These are phyloP conservation scores for Neocrepidodera transversa DNA, from an alignment of 2,888 invertebrate genomes.

Conservation along the genomic window DNA sequence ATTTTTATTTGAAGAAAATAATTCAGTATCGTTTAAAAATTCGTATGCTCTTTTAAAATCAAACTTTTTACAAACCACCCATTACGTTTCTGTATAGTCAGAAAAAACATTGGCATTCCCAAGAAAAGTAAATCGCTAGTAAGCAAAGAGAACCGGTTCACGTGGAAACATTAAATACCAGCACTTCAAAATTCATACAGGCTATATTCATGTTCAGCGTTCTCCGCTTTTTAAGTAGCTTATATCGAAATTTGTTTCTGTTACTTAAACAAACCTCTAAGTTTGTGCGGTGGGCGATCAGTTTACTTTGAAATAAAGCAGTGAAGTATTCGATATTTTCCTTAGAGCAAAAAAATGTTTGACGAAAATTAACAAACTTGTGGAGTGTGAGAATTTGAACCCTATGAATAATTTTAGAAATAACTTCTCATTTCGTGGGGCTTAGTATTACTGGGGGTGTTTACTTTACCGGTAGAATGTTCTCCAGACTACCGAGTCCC, in stretches of 20 bases:
- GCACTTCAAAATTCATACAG: slow-evolving; percentile 14
- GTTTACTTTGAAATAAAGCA: background rate
- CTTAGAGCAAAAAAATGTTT: no score
- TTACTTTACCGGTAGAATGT: no score
- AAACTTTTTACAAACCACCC: no score
- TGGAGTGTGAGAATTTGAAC: no score
- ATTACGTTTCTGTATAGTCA: no score
- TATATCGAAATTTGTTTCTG: slow-evolving; percentile 19
- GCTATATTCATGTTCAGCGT: slow-evolving; percentile 14
- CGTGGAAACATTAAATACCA: slow-evolving; percentile 15
- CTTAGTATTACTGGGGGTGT: no score
- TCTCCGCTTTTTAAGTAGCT: slow-evolving; percentile 23
- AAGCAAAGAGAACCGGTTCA: slow-evolving; percentile 1
- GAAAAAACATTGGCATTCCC: no score
- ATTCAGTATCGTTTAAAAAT: background rate
- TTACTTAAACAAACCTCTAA: slow-evolving; percentile 25
- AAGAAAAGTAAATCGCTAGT: no score
- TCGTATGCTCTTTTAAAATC: background rate
- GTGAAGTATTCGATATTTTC: background rate
- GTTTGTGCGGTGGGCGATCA: slow-evolving; percentile 16
- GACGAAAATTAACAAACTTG: no score
- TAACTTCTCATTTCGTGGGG: no score
- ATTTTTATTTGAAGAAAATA: background rate
- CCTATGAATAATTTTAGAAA: no score
- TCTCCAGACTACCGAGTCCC: no score